phyloP scores from a whole-genome alignment of 2,888 invertebrate genomes.

The Tupiocoris notatus region DNA sequence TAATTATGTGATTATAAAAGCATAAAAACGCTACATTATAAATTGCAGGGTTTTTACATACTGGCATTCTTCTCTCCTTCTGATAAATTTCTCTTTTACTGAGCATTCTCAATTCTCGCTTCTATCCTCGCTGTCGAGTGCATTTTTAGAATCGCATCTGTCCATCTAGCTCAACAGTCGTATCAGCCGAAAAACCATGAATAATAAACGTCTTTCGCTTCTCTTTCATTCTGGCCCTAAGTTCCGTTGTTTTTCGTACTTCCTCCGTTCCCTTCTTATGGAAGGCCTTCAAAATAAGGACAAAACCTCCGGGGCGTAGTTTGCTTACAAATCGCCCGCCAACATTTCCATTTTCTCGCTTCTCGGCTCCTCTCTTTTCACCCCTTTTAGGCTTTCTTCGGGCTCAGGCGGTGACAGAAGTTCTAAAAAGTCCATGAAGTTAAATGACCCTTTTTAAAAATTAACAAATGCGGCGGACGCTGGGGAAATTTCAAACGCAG shows the following conservation, averaged over 20 bases:
- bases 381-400: not conserved
- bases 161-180: not conserved
- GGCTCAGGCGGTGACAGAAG: not conserved
- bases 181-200: not conserved
- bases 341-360: conserved; percentile 32
- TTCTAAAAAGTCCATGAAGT: conserved; percentile 25
- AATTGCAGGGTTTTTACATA: too few species aligned
- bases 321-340: conserved; percentile 37
- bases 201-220: conserved; percentile 4
- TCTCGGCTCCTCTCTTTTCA: not conserved
- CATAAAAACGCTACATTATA: too few species aligned
- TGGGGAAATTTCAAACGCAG: not conserved
- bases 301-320: conserved; percentile 26
- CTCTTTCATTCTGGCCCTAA: not conserved
- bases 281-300: conserved; percentile 2
- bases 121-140: not conserved
- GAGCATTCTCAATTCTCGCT: too few species aligned
- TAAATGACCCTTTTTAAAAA: conserved; percentile 30
- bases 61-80: too few species aligned
- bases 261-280: not conserved
- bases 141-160: not conserved
- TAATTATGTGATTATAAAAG: too few species aligned
- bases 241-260: conserved; percentile 2
- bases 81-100: too few species aligned
- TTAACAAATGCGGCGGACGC: conserved; percentile 6